Evolutionary conservation across 1,140 invertebrate species (phyloP), one percentile per base, ranked within the genome.

Genomic region (Lordiphosa collinella): DNA sequence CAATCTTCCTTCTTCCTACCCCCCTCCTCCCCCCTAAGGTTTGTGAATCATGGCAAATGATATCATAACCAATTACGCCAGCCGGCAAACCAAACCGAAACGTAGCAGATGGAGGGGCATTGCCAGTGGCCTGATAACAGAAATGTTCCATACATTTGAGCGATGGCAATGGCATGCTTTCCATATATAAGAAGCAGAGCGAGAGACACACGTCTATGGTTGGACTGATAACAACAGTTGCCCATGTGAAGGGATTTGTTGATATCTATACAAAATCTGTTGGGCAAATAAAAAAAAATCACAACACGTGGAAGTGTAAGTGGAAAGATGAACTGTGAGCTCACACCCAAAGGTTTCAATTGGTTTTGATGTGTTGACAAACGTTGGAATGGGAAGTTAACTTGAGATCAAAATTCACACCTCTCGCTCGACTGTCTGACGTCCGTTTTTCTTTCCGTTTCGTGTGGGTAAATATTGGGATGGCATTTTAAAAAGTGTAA

Each of bases 21-120:
- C n/a, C 31, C 37, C 14, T 43, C 25, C 10, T 36, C 32, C 40
- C 34, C 12, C 22, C 34, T 53, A 6, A 7, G 6, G 22, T 44
- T 16, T 32, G 44, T 76, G 73, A 76, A 67, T 76, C 73, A 76
- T 76, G n/a, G 44, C 51, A 52, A 71, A 71, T 76, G 73, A 76
- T 76, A 76, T 76, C 72, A 76, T 76, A 55, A 67, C 54, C 66
- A 76, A 76, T 76, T 76, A 76, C 72, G 72, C 40, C 56, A 64
- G 43, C 31, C 16, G 7, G 22, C 32, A 18, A 32, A 10, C 41
- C 12, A 40, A 34, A 35, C 47, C 25, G 8, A 13, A 44, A 10
- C 16, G 32, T 36, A 34, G 14, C 9, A n/a, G 18, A 18, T 35
- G 14, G 41, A 9, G 38, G 10, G 48, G 32, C 34, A 38, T 13